phyloP scores from a whole-genome alignment of 1,140 invertebrate genomes.

The Eulimnadia texana region DNA sequence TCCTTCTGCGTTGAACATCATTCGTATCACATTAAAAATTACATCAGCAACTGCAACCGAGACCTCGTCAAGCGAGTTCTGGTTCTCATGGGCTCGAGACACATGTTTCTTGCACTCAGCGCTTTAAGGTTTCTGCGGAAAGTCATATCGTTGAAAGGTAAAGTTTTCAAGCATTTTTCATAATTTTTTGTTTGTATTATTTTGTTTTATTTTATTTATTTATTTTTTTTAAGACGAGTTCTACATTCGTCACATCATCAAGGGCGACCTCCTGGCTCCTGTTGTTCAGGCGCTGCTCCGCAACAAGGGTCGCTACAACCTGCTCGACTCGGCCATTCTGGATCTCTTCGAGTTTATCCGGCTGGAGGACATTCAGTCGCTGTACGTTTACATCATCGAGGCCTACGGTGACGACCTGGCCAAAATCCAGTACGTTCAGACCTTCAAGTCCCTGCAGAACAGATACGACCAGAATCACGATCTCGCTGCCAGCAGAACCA shows the following conservation, averaged over 20 bases:
- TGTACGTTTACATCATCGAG: constrained; percentile 86
- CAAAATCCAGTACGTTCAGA: constrained; percentile 90
- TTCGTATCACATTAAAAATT: constrained; percentile 93
- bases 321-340: constrained; percentile 94
- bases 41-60: constrained; percentile 70
- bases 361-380: constrained; percentile 84
- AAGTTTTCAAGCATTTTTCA: background rate
- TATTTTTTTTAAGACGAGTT: constrained; percentile 81
- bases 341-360: constrained; percentile 99
- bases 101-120: constrained; percentile 92
- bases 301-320: constrained; percentile 95
- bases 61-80: constrained; percentile 87
- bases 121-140: constrained; percentile 25
- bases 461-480: constrained; percentile 91
- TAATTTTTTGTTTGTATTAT: background rate
- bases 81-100: constrained; percentile 91
- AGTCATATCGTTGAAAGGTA: constrained; percentile 22
- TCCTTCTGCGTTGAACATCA: constrained; percentile 99
- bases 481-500: constrained; percentile 65
- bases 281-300: constrained; percentile 90
- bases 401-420: constrained; percentile 87
- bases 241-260: constrained; percentile 93
- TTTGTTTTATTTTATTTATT: background rate
- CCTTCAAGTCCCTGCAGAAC: constrained; percentile 80
- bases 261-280: constrained; percentile 85